These are phyloP conservation scores for Geodia barretti DNA, from an alignment of 37 sponge, comb jelly and placozoan species.

Conservation along the genomic window DNA sequence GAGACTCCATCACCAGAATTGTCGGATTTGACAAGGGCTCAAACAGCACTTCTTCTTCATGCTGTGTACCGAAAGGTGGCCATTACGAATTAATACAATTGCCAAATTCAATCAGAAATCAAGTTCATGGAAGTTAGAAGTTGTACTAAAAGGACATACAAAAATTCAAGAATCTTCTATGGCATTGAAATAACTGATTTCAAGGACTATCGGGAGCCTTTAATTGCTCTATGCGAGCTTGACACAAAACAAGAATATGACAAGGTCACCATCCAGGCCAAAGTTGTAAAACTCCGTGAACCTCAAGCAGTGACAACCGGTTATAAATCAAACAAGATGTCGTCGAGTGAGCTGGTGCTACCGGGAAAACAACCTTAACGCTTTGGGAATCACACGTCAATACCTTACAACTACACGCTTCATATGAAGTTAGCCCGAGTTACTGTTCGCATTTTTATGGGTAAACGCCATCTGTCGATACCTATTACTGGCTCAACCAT, in stretches of 20 bases:
- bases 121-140: neutral
- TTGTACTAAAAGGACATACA: neutral
- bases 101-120: neutral
- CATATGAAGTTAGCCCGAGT: neutral
- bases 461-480: neutral
- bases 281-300: neutral
- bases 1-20: neutral
- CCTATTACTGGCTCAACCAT: neutral
- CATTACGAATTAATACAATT: too few species aligned
- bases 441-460: neutral
- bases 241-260: neutral
- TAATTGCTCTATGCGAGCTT: neutral
- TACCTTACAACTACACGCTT: neutral
- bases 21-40: neutral
- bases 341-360: neutral
- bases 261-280: neutral
- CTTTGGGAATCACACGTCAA: neutral
- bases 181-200: neutral
- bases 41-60: neutral
- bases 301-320: neutral
- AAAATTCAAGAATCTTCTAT: neutral
- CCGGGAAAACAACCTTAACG: neutral
- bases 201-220: neutral
- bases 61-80: neutral
- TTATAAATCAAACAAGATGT: neutral